Evolutionary conservation across 2,888 invertebrate genomes (phyloP).

Genomic region (Drosophila suboccidentalis): DNA sequence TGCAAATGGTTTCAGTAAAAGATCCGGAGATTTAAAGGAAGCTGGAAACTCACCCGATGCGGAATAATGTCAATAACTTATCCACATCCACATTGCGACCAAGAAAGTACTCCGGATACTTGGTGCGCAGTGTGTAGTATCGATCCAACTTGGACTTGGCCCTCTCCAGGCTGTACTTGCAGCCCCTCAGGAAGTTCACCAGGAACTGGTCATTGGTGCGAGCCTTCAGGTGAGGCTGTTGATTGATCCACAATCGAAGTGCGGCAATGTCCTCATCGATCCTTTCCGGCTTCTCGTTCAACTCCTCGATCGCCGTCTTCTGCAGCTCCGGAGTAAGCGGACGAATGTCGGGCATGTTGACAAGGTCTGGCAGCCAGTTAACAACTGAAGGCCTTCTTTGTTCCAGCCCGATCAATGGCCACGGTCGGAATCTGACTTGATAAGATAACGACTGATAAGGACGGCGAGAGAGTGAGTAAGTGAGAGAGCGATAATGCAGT

Average conservation of each 20-base stretch:
- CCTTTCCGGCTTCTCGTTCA: slow-evolving; percentile 85
- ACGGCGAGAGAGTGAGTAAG: not conserved
- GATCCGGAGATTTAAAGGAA: too few species aligned
- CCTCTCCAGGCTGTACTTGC: slow-evolving; percentile 89
- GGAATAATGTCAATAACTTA: slow-evolving; percentile 65
- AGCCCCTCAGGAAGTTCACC: slow-evolving; percentile 88
- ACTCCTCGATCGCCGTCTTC: slow-evolving; percentile 84
- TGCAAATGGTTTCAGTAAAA: not conserved
- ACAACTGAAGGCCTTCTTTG: slow-evolving; percentile 23
- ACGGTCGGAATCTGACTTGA: slow-evolving; percentile 17
- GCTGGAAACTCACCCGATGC: slow-evolving; percentile 70
- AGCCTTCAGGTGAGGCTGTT: slow-evolving; percentile 86
- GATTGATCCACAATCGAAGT: slow-evolving; percentile 86
- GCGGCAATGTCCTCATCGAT: slow-evolving; percentile 81
- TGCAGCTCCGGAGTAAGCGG: slow-evolving; percentile 65
- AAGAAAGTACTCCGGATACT: slow-evolving; percentile 79
- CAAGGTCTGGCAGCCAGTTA: slow-evolving; percentile 14
- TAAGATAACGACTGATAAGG: slow-evolving; percentile 34
- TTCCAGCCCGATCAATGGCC: not conserved
- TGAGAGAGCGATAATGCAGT: not conserved
- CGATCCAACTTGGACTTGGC: slow-evolving; percentile 88
- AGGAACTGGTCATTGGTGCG: slow-evolving; percentile 87
- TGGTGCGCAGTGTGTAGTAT: slow-evolving; percentile 86
- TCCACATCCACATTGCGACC: slow-evolving; percentile 78
- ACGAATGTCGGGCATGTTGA: slow-evolving; percentile 58